Evolutionary conservation across 2,797 vertebrate genomes (phyloP).

Genomic region (Nyctalus aviator): DNA sequence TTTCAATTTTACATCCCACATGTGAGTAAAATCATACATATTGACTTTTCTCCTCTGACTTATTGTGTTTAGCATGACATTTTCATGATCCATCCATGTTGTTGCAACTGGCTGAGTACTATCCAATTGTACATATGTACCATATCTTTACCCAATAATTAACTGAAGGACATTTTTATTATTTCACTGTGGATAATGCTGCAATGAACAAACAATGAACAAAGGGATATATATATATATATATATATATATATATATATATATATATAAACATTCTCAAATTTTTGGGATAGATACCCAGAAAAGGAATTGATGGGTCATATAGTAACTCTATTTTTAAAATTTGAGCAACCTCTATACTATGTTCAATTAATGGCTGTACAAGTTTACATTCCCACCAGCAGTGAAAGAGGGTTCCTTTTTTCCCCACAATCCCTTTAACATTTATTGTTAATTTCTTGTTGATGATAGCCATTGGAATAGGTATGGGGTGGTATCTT

Average conservation of each 20-base stretch:
- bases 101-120: neutral
- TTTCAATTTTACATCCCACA: neutral
- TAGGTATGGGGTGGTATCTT: neutral
- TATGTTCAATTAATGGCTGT: neutral
- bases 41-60: neutral
- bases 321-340: neutral
- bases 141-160: neutral
- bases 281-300: neutral
- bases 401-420: neutral
- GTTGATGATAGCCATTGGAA: neutral
- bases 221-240: neutral
- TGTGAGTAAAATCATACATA: neutral
- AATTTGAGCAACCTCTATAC: neutral
- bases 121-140: neutral
- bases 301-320: neutral
- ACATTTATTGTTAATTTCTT: neutral
- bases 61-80: neutral
- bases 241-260: neutral
- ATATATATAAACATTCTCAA: neutral
- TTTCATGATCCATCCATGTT: neutral
- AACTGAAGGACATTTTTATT: neutral
- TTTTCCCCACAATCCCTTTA: neutral
- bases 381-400: neutral
- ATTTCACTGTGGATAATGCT: neutral
- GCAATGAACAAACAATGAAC: neutral